Evolutionary conservation across 2,113 vertebrate species (phyloP), one percentile per base, ranked within the genome.

Genomic region (Orthonyx spaldingii): DNA sequence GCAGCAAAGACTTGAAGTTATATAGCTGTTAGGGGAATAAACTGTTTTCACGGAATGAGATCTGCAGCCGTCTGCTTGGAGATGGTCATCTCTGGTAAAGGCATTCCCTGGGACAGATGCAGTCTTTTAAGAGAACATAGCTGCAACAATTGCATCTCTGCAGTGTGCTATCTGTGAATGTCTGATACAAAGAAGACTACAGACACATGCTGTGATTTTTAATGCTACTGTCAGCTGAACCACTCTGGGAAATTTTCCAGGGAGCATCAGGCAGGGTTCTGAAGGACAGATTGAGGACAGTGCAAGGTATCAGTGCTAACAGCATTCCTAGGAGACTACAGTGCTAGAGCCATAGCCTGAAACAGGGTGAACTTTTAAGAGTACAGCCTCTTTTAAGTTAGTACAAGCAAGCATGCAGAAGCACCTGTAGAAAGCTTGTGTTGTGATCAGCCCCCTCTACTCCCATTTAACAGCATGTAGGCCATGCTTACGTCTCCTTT

Each of bases 191-290:
- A 94, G 60, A 76, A 23, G n/a, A 28, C 88, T 63, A 37, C 41
- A 53, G 88, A 33, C 63, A 63, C 70, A 79, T 24, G 75, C 92
- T 93, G 85, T 65, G 95, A 90, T 74, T 93, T 93, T 74, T 83
- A 90, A 85, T 76, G 83, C 49, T 80, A 4, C 66, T 80, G 82
- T 91, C 94, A 94, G 92, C 85, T 93, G 85, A 93, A 72, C 57
- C 55, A 19, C 59, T 41, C 88, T 22, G 76, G 92, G 96, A 93
- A 92, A 66, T 81, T 18, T 90, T 95, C 92, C 88, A 93, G 75
- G 44, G 35, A 92, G 53, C 20, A 19, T 46, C 1, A 0, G 70
- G 66, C 55, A 83, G 55, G 76, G 44, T 33, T 94, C 68, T 81
- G 90, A 95, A 90, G 86, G 83, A 86, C 64, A 50, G 88, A 71